Evolutionary conservation across 2,888 invertebrate genomes (phyloP), one percentile per base, ranked within the genome.

Genomic region (Aleiodes testaceus): DNA sequence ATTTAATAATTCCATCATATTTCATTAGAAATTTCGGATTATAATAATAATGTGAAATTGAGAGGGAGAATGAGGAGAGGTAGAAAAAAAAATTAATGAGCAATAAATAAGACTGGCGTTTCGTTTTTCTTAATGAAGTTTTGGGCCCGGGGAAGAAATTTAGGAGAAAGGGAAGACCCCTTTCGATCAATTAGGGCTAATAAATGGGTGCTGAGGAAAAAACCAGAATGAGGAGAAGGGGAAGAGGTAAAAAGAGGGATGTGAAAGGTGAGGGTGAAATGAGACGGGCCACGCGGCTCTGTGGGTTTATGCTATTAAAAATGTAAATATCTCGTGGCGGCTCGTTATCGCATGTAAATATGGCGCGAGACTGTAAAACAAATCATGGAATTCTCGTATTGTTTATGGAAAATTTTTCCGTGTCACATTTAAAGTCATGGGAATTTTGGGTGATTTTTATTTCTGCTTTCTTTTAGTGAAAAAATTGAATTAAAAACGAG

Each of bases 311-410:
- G 83, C 80, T 84, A 85, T 85, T 86, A 86, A 85, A 86, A 85
- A 85, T 86, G 85, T 84, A 85, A 86, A 86, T 86, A 85, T 85
- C 82, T 82, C 77, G 79, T 78, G 83, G 83, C 84, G 84, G 84
- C 85, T 86, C 85, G 85, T 86, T 86, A 86, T 85, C 84, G 82
- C 79, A 84, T 85, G 83, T 85, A 86, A 86, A 86, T 86, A 85
- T 82, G 80, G 79, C 80, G 79, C 80, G 79, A 73, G 78, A 66
- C 61, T 20, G 63, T 52, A 49, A 50, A 47, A 20, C 20, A 36
- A 36, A 9, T 36, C 36, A 11, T 36, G 36, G 9, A 36, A 7
- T 36, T 36, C 11, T 36, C 9, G 11, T 9, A n/a, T n/a, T n/a
- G n/a, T n/a, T n/a, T n/a, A n/a, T 36, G 1, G 36, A 2, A 26